phyloP scores from a whole-genome alignment of 2,888 invertebrate species.

The Coremacera marginata region DNA sequence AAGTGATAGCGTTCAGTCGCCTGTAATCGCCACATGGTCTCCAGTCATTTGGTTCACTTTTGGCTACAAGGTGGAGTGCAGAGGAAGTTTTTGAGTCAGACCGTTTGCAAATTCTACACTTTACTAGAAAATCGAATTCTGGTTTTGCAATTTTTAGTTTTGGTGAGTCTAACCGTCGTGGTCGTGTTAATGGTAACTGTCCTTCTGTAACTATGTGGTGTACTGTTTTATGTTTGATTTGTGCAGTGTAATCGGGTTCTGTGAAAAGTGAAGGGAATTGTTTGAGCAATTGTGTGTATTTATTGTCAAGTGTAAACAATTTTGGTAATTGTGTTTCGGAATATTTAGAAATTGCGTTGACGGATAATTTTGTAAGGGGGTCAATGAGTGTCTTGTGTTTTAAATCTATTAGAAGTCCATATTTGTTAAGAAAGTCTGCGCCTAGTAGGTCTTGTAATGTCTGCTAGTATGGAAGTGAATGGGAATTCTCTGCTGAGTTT shows the following conservation, averaged over 20 bases:
- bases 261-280: background rate
- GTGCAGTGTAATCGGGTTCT: constrained; percentile 14
- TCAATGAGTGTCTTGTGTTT: background rate
- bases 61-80: no score
- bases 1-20: no score
- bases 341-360: background rate
- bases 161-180: no score
- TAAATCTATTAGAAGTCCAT: background rate
- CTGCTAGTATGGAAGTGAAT: background rate
- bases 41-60: no score
- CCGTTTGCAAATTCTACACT: no score
- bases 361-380: constrained; percentile 7
- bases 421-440: background rate
- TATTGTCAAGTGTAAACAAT: constrained; percentile 6
- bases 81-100: no score
- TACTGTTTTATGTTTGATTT: constrained; percentile 28
- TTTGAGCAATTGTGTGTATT: constrained; percentile 16
- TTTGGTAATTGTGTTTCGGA: constrained; percentile 4
- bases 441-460: constrained; percentile 7
- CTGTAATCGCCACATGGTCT: no score
- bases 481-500: background rate
- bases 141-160: no score
- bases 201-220: constrained; percentile 26
- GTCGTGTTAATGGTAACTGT: background rate
- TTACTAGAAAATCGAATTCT: no score